Percentiles rank a stretch among this genome's conserved stretches.
Conservation (phyloP, 2,113 vertebrate genomes). For the Gopherus flavomarginatus region DNA sequence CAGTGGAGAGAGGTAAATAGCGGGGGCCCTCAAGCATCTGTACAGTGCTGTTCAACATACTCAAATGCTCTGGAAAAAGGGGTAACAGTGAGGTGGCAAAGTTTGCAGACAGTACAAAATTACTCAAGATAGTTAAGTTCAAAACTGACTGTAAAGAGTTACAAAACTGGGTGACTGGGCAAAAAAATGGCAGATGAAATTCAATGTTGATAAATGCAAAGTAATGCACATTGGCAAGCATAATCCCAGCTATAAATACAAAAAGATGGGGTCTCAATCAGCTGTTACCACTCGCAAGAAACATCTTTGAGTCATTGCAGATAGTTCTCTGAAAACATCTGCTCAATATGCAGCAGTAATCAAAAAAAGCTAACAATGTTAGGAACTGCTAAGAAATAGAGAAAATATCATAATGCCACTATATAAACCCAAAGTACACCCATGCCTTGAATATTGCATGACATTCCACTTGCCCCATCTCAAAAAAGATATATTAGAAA, state of each 20-base stretch:
- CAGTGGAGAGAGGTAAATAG: no score
- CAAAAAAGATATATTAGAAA: background rate
- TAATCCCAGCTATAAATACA: background rate
- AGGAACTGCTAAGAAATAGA: background rate
- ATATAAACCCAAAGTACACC: background rate
- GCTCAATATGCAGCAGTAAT: background rate
- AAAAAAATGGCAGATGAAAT: background rate
- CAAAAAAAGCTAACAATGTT: background rate
- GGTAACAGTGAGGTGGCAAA: background rate
- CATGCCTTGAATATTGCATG: background rate
- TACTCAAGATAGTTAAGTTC: background rate
- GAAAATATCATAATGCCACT: background rate
- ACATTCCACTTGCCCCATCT: background rate
- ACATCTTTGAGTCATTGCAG: background rate
- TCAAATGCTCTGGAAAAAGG: background rate
- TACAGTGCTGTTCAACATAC: background rate
- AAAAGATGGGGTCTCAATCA: background rate
- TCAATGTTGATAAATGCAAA: background rate
- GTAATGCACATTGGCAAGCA: background rate
- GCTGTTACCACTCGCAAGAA: background rate
- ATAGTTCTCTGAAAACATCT: background rate
- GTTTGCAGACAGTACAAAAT: background rate
- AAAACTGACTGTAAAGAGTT: background rate
- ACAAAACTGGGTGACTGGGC: background rate
- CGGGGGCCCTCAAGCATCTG: background rate